Conservation (phyloP, 2,113 vertebrate genomes). For the Albula glossodonta region DNA sequence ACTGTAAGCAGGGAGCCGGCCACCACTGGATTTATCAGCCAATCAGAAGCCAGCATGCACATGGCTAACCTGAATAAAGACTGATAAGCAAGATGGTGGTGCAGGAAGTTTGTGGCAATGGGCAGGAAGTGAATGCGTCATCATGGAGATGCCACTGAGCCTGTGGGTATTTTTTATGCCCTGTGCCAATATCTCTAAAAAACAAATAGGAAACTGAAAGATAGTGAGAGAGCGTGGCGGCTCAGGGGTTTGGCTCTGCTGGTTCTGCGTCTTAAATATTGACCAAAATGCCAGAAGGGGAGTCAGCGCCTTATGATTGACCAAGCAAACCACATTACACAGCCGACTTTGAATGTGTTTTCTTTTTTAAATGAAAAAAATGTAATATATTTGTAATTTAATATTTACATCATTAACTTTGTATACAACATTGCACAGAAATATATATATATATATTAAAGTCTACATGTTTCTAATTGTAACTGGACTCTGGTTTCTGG, state of each 20-base stretch:
- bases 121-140: not conserved
- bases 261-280: not conserved
- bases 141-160: not conserved
- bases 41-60: not conserved
- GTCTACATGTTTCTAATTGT: slow-evolving; percentile 1
- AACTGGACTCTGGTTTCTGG: not conserved
- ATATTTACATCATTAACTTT: slow-evolving; percentile 48
- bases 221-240: not conserved
- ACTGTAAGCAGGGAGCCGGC: not conserved
- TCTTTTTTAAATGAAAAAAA: slow-evolving; percentile 37
- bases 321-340: no score
- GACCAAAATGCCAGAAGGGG: not conserved
- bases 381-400: slow-evolving; percentile 44
- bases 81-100: not conserved
- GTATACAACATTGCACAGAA: slow-evolving; percentile 57
- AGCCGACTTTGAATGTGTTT: slow-evolving; percentile 57
- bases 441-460: slow-evolving; percentile 35
- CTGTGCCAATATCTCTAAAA: not conserved
- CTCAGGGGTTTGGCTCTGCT: not conserved
- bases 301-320: no score
- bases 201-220: not conserved
- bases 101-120: not conserved
- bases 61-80: not conserved
- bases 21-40: not conserved
- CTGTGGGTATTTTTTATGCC: not conserved